Evolutionary conservation across 2,888 invertebrate species (phyloP).

Genomic region (Meganola albula): DNA sequence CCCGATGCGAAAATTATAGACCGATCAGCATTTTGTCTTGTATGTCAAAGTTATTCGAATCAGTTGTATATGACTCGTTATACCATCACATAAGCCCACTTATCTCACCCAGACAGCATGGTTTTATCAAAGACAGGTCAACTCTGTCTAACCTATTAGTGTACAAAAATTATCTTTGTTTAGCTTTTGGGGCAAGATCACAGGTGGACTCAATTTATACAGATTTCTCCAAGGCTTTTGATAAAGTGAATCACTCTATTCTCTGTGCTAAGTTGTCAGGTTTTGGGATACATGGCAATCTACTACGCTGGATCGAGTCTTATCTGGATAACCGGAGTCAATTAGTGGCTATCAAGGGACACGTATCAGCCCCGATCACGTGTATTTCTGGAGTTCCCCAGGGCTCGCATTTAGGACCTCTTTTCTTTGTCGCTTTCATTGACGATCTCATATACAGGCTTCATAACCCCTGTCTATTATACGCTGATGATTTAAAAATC

Average conservation of each 20-base stretch:
- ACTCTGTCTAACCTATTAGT: constrained; percentile 8
- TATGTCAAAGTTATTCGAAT: constrained; percentile 13
- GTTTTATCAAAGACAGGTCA: constrained; percentile 6
- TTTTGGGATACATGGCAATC: not conserved
- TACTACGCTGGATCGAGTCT: not conserved
- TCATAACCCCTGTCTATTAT: constrained; percentile 5
- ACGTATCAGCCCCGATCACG: constrained; percentile 3
- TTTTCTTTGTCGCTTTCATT: constrained; percentile 13
- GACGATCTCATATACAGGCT: constrained; percentile 7
- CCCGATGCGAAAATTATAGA: constrained; percentile 10
- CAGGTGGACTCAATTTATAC: constrained; percentile 9
- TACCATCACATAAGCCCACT: constrained; percentile 5
- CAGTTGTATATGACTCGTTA: not conserved
- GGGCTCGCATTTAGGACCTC: constrained; percentile 17
- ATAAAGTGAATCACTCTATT: constrained; percentile 9
- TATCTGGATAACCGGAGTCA: constrained; percentile 5
- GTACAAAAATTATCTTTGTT: constrained; percentile 7
- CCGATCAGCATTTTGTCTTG: constrained; percentile 2
- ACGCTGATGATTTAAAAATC: constrained; percentile 16
- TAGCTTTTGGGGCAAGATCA: constrained; percentile 1
- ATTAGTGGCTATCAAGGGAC: constrained; percentile 7
- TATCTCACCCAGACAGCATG: constrained; percentile 9
- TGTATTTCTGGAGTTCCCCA: constrained; percentile 14
- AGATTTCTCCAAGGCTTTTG: constrained; percentile 12
- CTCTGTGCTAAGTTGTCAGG: constrained; percentile 6